Conservation (phyloP, 2,113 vertebrate genomes). For the Amblyornis subalaris region DNA sequence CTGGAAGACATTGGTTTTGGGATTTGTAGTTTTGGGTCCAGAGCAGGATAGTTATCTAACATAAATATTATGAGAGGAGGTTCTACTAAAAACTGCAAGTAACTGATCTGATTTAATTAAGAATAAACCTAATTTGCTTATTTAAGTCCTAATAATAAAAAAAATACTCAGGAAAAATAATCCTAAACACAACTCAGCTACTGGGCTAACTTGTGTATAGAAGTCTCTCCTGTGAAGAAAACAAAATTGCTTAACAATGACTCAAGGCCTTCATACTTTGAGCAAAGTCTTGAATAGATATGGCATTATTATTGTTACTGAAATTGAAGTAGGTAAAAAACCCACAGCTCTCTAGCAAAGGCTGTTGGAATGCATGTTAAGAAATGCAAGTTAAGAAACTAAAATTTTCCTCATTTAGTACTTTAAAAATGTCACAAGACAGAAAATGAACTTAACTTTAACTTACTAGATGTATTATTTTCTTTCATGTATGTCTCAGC, state of each 20-base stretch:
- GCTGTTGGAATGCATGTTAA: neutral
- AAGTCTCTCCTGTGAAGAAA: neutral
- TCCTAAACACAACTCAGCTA: neutral
- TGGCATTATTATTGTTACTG: neutral
- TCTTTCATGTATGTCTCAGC: neutral
- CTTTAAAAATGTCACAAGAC: neutral
- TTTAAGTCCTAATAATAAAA: neutral
- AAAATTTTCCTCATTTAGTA: neutral
- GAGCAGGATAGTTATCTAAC: neutral
- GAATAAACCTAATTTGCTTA: neutral
- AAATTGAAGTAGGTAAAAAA: neutral
- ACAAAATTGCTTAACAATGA: neutral
- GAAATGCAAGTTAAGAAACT: neutral
- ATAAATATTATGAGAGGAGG: neutral
- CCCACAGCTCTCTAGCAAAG: neutral
- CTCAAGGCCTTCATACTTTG: neutral
- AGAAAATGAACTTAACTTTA: neutral
- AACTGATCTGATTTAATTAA: neutral
- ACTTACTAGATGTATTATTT: neutral
- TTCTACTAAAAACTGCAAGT: neutral
- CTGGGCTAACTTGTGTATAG: neutral
- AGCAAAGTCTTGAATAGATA: neutral
- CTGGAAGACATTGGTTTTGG: neutral
- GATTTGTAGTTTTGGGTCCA: neutral
- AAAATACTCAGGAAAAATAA: neutral